Percentiles rank a stretch among this genome's conserved stretches.
phyloP scores from a whole-genome alignment of 1,140 invertebrate genomes.

The Babylonia areolata region DNA sequence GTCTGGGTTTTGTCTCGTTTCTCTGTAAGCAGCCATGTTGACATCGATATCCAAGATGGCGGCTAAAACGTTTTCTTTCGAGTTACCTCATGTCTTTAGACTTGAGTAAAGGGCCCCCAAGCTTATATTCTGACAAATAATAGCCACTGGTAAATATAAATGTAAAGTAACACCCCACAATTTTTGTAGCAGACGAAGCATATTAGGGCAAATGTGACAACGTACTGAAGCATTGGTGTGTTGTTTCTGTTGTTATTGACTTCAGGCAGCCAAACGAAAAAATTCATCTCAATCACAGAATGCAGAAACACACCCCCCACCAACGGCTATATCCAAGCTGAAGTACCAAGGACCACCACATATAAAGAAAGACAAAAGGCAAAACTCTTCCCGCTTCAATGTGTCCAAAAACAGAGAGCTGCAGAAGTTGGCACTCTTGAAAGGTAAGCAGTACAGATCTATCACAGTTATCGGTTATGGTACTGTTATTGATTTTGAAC shows the following conservation, averaged over 20 bases:
- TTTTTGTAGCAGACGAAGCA: too few species aligned
- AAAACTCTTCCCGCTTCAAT: conserved; percentile 91
- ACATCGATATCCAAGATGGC: conserved; percentile 67
- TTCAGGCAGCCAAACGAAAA: conserved; percentile 59
- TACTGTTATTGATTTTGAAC: too few species aligned
- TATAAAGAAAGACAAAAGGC: conserved; percentile 91
- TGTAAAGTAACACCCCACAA: too few species aligned
- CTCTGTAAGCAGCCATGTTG: conserved; percentile 62
- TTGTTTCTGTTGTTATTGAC: conserved; percentile 23
- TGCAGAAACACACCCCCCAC: conserved; percentile 80
- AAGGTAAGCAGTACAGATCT: conserved; percentile 82
- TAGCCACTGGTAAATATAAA: too few species aligned
- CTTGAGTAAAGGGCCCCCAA: neutral
- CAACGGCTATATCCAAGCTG: conserved; percentile 88
- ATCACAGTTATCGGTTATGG: too few species aligned
- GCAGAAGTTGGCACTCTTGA: conserved; percentile 85
- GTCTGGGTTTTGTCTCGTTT: conserved; percentile 46
- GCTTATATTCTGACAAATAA: too few species aligned
- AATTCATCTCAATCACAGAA: conserved; percentile 49
- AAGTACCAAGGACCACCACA: conserved; percentile 83
- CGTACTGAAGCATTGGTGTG: too few species aligned
- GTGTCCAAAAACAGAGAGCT: conserved; percentile 91
- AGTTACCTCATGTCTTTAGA: neutral
- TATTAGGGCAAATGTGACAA: too few species aligned
- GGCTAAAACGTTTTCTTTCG: conserved; percentile 29